Base-by-base conservation (phyloP, 1,140 invertebrate genomes). In the Babylonia areolata region DNA sequence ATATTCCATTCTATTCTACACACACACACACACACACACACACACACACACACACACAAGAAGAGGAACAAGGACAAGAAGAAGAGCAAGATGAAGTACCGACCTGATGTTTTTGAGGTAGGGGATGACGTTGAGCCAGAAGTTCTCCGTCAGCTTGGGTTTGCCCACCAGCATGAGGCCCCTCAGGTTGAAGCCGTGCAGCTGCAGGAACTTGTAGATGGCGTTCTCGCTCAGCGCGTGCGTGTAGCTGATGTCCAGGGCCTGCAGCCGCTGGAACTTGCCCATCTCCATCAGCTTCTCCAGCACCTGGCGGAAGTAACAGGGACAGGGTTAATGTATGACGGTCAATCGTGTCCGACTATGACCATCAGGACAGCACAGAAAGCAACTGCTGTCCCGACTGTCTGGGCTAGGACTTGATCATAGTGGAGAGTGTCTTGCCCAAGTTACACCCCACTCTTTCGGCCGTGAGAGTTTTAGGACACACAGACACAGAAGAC, bases 71-170 rank as follows among this genome's bases (percentile, higher is more conserved):
- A 15, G 46, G 35, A 84, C 23, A 84, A 9, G 82, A 71, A 15
- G 69, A 58, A 84, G 54, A 71, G 31, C 31, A 40, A 73, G 33
- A 46, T 51, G 46, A 9, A n/a, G n/a, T n/a, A 81, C 93, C 95
- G 93, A 99, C 98, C 97, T 98, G 87, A 97, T 97, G 93, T 99
- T 98, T 81, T 96, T 97, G 12, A 99, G 95, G 85, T 97, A 96
- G 0, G 98, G 97, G 78, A 99, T 95, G 51, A 99, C 97, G 89
- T 97, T 97, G 94, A 97, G 97, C 98, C 98, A 99, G 77, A 99
- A 96, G 92, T 98, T 97, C 95, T 99, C 99, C 1, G 98, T 98
- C 89, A 99, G 97, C 93, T 99, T 99, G 0, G 98, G 97, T 97
- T 99, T 99, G 46, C 99, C 99, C 69, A 97, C 97, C 1, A 99